Evolutionary conservation across 2,797 vertebrate species (phyloP), one percentile per base, ranked within the genome.

Genomic region (Lagorchestes hirsutus): DNA sequence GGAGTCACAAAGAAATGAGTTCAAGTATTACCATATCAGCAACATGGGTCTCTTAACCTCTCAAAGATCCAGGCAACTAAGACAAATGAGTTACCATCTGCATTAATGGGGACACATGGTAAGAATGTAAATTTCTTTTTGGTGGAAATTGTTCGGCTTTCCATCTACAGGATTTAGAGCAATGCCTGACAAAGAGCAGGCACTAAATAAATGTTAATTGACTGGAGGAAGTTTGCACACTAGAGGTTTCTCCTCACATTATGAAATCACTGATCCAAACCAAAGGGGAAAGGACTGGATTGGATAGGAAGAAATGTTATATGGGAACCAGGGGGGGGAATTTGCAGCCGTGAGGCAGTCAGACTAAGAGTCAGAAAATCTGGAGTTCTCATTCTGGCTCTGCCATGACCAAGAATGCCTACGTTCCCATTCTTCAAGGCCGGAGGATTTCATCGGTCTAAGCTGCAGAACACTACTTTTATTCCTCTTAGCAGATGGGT

Each of bases 341-440:
- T 28, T 8, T 28, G 57, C 0, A 28, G 55, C 16, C 55, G 1
- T 56, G 55, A 5, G 55, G 22, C 55, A 56, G 55, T 28, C 56
- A 27, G 56, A 57, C 56, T 57, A 29, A 58, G 6, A 29, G 55
- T 22, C 16, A n/a, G 18, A 82, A 27, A 82, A 27, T 24, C n/a
- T 46, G 22, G 34, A 8, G 74, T 27, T 82, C 40, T 82, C 74
- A 46, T 46, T 46, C 22, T 82, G 74, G 12, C 22, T 67, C 96
- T 97, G 96, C 97, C 98, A 27, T 27, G 27, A 74, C 40, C 16
- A n/a, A 67, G 29, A n/a, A 67, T 24, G 40, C 3, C 24, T 46
- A 22, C 12, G 13, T 74, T 74, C 22, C 6, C 18, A 3, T 40
- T 74, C 16, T 40, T 40, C 67, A 22, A 40, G 16, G 67, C 22